Evolutionary conservation across 2,888 invertebrate genomes (phyloP), one percentile per base, ranked within the genome.

Genomic region (Cheiracanthium punctorium): DNA sequence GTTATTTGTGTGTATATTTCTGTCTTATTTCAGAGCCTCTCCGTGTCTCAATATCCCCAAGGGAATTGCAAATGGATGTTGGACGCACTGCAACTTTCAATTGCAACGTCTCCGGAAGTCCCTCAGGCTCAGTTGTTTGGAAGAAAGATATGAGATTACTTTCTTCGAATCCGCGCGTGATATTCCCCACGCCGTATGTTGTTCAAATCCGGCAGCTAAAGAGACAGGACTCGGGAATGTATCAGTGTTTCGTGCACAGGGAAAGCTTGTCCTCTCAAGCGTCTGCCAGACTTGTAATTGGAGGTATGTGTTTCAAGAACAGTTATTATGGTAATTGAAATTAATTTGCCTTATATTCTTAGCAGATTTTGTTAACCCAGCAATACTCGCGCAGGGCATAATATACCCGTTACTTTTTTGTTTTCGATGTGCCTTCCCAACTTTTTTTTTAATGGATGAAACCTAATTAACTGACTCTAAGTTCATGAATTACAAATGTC

Each of bases 161-260:
- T 14, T 79, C 70, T 17, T 43, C 77, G 28, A 82, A 76, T 76
- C 71, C 84, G 43, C 77, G 88, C 52, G 77, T 81, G 29, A 52
- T 80, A 28, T 80, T 87, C 37, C 82, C 72, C 12, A 72, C 80
- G 20, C 80, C 82, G n/a, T 74, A 80, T 30, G 77, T 82, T 17
- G 28, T 89, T 29, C 80, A 80, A 58, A 67, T 89, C 43, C 65
- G 76, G 24, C 88, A 88, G 69, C 64, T 88, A 7, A 84, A 88
- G 48, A 82, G 86, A 37, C 32, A 71, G 28, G 82, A 88, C 37
- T 75, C 81, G 0, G 89, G 89, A 72, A 88, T 89, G 76, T 89
- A 89, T 48, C 88, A 88, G 52, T 89, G 89, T 58, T 89, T 88
- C 48, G 87, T 82, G 32, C 71, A 70, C 37, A 81, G 88, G 30